A percentile compares a stretch with the other conserved stretches of the same genome.
Conservation (phyloP, 2,888 invertebrate species). For the Drosophila maculinotata region DNA sequence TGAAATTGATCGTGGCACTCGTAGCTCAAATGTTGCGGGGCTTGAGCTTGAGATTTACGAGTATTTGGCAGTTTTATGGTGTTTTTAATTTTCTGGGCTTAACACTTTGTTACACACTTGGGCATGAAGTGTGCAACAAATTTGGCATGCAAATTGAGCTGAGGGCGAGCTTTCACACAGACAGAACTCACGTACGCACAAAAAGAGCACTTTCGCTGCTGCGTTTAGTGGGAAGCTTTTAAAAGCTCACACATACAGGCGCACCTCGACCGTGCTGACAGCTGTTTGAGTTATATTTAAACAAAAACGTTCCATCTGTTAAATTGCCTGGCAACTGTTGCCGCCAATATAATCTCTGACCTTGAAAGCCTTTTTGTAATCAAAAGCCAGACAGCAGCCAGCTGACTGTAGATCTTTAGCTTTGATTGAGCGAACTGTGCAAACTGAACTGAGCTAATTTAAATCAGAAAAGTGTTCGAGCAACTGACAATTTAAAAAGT, state of each 20-base stretch:
- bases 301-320: neutral
- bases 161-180: slow-evolving; percentile 7
- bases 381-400: slow-evolving; percentile 19
- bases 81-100: slow-evolving; percentile 46
- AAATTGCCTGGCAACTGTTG: slow-evolving; percentile 40
- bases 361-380: slow-evolving; percentile 42
- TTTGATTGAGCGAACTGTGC: slow-evolving; percentile 62
- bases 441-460: slow-evolving; percentile 70
- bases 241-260: slow-evolving; percentile 17
- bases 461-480: slow-evolving; percentile 80
- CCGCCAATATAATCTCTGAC: slow-evolving; percentile 31
- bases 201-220: slow-evolving; percentile 5
- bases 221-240: neutral
- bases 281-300: slow-evolving; percentile 21
- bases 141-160: slow-evolving; percentile 24
- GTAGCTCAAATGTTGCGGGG: slow-evolving; percentile 52
- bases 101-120: slow-evolving; percentile 42
- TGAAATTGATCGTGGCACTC: slow-evolving; percentile 80
- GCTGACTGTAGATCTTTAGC: slow-evolving; percentile 44
- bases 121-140: slow-evolving; percentile 41
- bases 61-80: slow-evolving; percentile 52
- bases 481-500: slow-evolving; percentile 64
- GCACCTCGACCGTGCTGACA: slow-evolving; percentile 6
- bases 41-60: slow-evolving; percentile 53
- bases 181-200: neutral